Base-by-base conservation (phyloP, 2,888 invertebrate species). In the Ochropacha duplaris region DNA sequence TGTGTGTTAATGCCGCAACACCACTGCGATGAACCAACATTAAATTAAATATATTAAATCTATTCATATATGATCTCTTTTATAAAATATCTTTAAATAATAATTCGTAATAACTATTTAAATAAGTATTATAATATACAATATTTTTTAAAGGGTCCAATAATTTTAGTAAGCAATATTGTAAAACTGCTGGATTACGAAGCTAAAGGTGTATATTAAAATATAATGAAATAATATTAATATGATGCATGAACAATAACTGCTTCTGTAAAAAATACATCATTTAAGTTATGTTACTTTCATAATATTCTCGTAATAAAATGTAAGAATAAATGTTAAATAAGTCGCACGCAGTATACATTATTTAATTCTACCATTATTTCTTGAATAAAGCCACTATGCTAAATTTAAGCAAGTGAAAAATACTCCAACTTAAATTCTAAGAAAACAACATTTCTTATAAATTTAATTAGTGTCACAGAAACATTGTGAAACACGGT, bases 1-100 rank as follows among this genome's bases (percentile, higher is more conserved):
- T 58, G 56, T 59, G 52, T 49, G 57, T 62, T 50, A 56, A 36
- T 9, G 39, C 57, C 12, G 52, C 9, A 34, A 6, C 11, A 31
- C 52, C 9, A 54, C 44, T 19, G 28, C 2, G 9, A 2, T 28
- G 8, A 28, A 9, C 9, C 2, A 9, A 28, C 9, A 9, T 9
- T 6, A 4, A 28, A 9, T 28, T n/a, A n/a, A n/a, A n/a, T n/a
- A n/a, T n/a, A n/a, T n/a, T n/a, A n/a, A n/a, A n/a, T n/a, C n/a
- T n/a, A n/a, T n/a, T n/a, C n/a, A n/a, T n/a, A n/a, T n/a, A n/a
- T n/a, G n/a, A n/a, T n/a, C n/a, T n/a, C n/a, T n/a, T n/a, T n/a
- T n/a, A n/a, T n/a, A n/a, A n/a, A n/a, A n/a, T n/a, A n/a, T n/a
- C n/a, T n/a, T n/a, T n/a, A n/a, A n/a, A n/a, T n/a, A n/a, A n/a